phyloP scores from a whole-genome alignment of 2,113 vertebrate species.

The Butorides virescens region DNA sequence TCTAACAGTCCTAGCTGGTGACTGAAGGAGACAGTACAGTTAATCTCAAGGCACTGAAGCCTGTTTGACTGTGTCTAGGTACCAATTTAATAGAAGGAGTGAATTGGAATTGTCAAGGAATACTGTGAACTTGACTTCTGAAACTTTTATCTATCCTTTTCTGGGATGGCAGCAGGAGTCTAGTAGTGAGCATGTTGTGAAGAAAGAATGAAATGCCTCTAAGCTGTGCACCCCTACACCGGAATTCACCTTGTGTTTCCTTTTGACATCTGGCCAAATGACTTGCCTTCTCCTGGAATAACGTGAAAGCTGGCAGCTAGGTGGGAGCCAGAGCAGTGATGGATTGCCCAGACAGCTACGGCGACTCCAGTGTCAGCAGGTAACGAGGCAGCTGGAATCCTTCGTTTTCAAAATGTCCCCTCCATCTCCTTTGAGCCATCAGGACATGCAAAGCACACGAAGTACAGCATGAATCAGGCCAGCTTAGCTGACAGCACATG shows the following conservation, averaged over 20 bases:
- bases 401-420: background rate
- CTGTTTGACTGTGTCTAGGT: background rate
- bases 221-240: background rate
- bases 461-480: background rate
- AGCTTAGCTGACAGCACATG: background rate
- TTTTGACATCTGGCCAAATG: background rate
- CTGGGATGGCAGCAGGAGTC: background rate
- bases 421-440: background rate
- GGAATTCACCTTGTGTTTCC: background rate
- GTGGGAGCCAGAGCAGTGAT: background rate
- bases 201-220: background rate
- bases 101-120: background rate
- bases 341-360: background rate
- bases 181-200: background rate
- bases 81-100: background rate
- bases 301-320: background rate
- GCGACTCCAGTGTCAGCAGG: background rate
- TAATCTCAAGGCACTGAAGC: background rate
- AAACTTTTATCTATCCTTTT: background rate
- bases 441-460: background rate
- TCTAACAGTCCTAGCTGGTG: fast-evolving
- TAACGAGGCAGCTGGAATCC: background rate
- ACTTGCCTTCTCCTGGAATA: background rate
- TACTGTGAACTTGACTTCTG: background rate
- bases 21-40: background rate